Evolutionary conservation across 2,113 vertebrate species (phyloP).

Genomic region (Boleophthalmus pectinirostris): DNA sequence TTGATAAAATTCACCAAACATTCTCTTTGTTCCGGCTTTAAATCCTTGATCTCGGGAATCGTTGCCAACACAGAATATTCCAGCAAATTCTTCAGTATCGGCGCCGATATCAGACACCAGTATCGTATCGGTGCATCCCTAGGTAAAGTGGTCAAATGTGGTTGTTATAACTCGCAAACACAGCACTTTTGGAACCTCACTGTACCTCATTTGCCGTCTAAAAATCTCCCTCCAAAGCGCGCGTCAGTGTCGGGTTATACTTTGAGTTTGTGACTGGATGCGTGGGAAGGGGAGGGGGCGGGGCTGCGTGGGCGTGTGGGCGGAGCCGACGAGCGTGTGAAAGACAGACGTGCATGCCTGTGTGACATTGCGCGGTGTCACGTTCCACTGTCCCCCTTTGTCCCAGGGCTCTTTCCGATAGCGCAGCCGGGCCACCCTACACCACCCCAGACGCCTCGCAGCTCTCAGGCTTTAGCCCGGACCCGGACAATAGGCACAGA

Average conservation of each 20-base stretch:
- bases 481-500: constrained; percentile 43
- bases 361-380: constrained; percentile 66
- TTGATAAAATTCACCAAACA: no score
- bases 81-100: no score
- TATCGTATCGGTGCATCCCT: no score
- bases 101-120: no score
- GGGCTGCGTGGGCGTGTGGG: constrained; percentile 36
- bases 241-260: constrained; percentile 29
- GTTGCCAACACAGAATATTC: no score
- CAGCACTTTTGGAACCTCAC: no score
- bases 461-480: constrained; percentile 48
- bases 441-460: constrained; percentile 28
- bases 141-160: not conserved
- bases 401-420: constrained; percentile 51
- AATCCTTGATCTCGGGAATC: no score
- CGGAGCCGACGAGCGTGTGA: constrained; percentile 41
- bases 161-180: not conserved
- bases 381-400: constrained; percentile 68
- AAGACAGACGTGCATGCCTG: constrained; percentile 53
- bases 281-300: constrained; percentile 21
- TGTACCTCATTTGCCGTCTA: not conserved
- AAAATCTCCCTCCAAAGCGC: constrained; percentile 37
- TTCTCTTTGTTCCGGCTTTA: no score
- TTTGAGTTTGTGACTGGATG: constrained; percentile 10
- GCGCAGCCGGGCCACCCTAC: constrained; percentile 63